These are phyloP conservation scores for Chinchilla lanigera DNA, from an alignment of 2,113 vertebrate species.

Conservation along the genomic window DNA sequence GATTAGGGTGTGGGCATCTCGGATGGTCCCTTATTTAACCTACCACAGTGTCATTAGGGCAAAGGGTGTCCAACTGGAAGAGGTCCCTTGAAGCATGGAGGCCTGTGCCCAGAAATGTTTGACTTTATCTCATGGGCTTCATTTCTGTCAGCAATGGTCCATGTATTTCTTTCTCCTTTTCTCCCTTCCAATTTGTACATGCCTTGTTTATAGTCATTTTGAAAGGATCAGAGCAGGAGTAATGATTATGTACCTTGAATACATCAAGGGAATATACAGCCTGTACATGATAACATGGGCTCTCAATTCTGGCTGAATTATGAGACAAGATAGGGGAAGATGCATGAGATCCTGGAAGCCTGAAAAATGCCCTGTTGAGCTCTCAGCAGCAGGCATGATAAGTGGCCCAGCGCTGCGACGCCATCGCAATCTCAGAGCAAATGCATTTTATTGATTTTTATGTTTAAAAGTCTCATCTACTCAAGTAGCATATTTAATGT, in stretches of 20 bases:
- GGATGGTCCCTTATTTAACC: too few relatives aligned
- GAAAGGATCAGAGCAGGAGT: background rate
- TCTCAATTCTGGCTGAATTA: slow-evolving; percentile 28
- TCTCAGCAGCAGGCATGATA: background rate
- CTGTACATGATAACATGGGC: background rate
- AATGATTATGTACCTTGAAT: slow-evolving; percentile 33
- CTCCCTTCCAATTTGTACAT: background rate
- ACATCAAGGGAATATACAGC: slow-evolving; percentile 10
- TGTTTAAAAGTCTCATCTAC: slow-evolving; percentile 56
- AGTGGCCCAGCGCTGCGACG: background rate
- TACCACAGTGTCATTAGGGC: background rate
- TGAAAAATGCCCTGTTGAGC: background rate
- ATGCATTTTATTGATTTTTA: slow-evolving; percentile 60
- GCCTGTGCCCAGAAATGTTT: background rate
- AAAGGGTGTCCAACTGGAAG: background rate
- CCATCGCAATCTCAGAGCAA: background rate
- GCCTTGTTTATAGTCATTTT: background rate
- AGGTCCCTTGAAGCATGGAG: too few relatives aligned
- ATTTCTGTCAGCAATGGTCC: background rate
- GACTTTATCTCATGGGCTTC: background rate
- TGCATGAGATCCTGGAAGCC: background rate
- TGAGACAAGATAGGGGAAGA: background rate
- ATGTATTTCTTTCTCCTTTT: background rate
- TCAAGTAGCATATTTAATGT: slow-evolving; percentile 49
- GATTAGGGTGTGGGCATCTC: background rate